These are phyloP conservation scores for Passer montanus DNA, from an alignment of 2,113 vertebrate genomes.

Conservation along the genomic window DNA sequence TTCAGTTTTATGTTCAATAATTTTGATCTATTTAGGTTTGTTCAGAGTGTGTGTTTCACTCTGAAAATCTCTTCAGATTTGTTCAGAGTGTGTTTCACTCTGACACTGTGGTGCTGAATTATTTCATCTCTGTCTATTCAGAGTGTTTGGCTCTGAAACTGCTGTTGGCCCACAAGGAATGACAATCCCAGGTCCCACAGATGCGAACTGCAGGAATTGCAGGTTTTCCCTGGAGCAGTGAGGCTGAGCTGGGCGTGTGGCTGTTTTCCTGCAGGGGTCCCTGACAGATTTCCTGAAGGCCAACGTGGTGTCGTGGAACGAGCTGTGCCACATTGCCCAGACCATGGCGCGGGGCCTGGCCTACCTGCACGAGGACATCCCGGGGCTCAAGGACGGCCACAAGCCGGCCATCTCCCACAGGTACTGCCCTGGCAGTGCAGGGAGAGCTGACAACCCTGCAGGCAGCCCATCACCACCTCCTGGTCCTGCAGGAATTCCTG, in stretches of 20 bases:
- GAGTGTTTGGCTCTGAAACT: background rate
- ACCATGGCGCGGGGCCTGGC: slow-evolving; percentile 92
- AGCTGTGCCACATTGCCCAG: slow-evolving; percentile 93
- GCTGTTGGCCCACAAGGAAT: background rate
- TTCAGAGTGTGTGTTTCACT: background rate
- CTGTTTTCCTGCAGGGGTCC: slow-evolving; percentile 82
- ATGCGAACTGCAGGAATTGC: background rate
- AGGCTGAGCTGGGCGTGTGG: background rate
- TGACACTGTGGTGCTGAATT: background rate
- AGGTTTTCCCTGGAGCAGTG: background rate
- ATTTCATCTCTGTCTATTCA: background rate
- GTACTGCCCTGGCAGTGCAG: background rate
- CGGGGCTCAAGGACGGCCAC: slow-evolving; percentile 94
- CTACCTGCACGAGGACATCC: slow-evolving; percentile 98
- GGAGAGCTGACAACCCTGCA: fast-evolving
- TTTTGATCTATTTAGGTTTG: background rate
- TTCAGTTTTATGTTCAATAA: background rate
- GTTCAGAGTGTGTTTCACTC: background rate
- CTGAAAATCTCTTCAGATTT: background rate
- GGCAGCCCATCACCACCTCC: fast-evolving
- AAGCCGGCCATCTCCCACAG: slow-evolving; percentile 97
- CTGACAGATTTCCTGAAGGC: slow-evolving; percentile 97
- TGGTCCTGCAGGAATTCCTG: background rate
- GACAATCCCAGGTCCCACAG: fast-evolving
- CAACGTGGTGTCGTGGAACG: slow-evolving; percentile 95